Evolutionary conservation across 1,140 invertebrate genomes (phyloP).

Genomic region (Neelides sp.): DNA sequence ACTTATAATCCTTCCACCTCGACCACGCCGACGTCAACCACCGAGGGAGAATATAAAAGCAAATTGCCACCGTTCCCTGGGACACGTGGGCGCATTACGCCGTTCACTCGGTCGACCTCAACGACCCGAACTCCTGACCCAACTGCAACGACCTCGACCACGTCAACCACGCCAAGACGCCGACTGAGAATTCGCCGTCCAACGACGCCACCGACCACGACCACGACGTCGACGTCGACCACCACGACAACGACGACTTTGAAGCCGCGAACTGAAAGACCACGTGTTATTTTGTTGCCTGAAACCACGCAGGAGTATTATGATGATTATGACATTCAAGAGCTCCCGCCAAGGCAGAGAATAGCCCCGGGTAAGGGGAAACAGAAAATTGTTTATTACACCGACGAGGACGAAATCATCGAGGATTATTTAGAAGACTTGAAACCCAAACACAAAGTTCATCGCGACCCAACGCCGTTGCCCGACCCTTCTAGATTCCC

Average conservation of each 20-base stretch:
- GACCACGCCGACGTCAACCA: slow-evolving; percentile 2
- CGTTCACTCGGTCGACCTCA: background rate
- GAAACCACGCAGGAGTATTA: slow-evolving; percentile 2
- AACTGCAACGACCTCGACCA: slow-evolving; percentile 8
- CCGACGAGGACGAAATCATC: no score
- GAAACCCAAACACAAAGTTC: no score
- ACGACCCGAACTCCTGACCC: background rate
- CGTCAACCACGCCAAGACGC: slow-evolving; percentile 1
- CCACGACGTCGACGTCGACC: slow-evolving; percentile 1
- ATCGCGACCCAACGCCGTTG: no score
- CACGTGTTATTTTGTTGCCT: background rate
- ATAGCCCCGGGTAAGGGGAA: no score
- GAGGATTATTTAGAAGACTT: no score
- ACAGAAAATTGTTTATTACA: no score
- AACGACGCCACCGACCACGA: background rate
- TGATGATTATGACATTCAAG: slow-evolving; percentile 4
- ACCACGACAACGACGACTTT: slow-evolving; percentile 9
- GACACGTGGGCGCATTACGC: background rate
- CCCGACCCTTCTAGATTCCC: background rate
- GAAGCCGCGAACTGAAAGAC: background rate
- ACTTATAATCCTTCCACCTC: background rate
- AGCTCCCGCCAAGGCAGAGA: no score
- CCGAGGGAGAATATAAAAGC: background rate
- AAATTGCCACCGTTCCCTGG: no score
- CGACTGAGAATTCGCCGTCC: background rate